Base-by-base conservation (phyloP, 2,113 vertebrate genomes). In the Periophthalmus modestus region DNA sequence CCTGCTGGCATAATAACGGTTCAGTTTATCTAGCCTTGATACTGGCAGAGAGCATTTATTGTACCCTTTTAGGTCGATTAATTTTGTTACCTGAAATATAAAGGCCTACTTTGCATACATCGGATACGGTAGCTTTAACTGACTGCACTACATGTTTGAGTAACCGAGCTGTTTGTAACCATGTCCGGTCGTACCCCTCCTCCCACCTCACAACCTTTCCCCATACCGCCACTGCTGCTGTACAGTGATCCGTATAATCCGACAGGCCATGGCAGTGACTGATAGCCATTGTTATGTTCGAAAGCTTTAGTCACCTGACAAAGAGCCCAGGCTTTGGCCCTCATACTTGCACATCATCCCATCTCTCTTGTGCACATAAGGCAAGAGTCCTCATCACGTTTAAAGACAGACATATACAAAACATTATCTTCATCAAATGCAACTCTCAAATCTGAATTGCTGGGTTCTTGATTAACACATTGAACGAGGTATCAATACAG, bases 251-350 rank as follows among this genome's bases (percentile, higher is more conserved):
- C 85, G 61, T 77, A 83, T 91, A 88, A 92, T 91, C 92, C 88
- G 84, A 88, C 87, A 87, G 86, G 83, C 87, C 90, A 71, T 73
- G 75, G 74, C 71, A 86, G 83, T 91, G 92, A 93, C 86, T 91
- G 92, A 93, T 90, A 86, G 85, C 89, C 85, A 89, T 91, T 92
- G 87, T 90, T 88, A 88, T 77, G 79, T 82, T 85, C 80, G 86
- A 83, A 89, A 92, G 87, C 87, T 89, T 88, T 91, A 92, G 91
- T 91, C 90, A 91, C 87, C 84, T 90, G 92, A 91, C 84, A 90
- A 89, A 90, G 88, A 88, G 87, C 87, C 83, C 69, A 77, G 85
- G 87, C 86, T 90, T 89, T 89, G 88, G 85, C 86, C 87, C 90
- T 91, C 87, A 91, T 91, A 87, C 86, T 77, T 87, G 77, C 69